Conservation (phyloP, 2,888 invertebrate species). For the Limnephilus lunatus region DNA sequence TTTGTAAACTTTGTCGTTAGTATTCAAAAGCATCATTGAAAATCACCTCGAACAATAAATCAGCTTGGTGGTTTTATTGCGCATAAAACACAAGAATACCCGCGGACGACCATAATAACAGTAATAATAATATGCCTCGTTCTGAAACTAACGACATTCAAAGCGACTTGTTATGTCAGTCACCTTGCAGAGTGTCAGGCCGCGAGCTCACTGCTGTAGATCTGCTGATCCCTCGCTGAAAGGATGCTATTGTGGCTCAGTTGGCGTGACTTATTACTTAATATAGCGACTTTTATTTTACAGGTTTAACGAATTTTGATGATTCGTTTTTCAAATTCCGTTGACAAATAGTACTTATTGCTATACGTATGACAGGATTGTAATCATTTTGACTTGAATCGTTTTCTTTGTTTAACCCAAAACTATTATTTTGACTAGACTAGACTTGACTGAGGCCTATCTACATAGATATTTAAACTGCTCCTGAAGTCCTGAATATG, state of each 20-base stretch:
- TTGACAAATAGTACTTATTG: not conserved
- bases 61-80: not conserved
- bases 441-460: too few species aligned
- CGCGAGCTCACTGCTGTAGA: not conserved
- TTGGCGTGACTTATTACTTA: not conserved
- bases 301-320: not conserved
- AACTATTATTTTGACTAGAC: too few species aligned
- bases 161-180: slow-evolving; percentile 7
- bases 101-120: not conserved
- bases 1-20: not conserved
- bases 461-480: too few species aligned
- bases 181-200: not conserved
- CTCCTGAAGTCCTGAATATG: too few species aligned
- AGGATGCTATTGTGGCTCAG: not conserved
- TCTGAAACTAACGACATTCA: slow-evolving; percentile 1
- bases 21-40: slow-evolving; percentile 22
- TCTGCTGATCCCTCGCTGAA: not conserved
- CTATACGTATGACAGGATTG: too few species aligned
- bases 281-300: not conserved
- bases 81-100: not conserved
- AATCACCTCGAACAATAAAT: not conserved
- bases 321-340: not conserved
- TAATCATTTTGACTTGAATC: not conserved
- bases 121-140: slow-evolving; percentile 1
- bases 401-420: not conserved